These are phyloP conservation scores for Spilarctia lutea DNA, from an alignment of 2,888 invertebrate genomes.

Conservation along the genomic window DNA sequence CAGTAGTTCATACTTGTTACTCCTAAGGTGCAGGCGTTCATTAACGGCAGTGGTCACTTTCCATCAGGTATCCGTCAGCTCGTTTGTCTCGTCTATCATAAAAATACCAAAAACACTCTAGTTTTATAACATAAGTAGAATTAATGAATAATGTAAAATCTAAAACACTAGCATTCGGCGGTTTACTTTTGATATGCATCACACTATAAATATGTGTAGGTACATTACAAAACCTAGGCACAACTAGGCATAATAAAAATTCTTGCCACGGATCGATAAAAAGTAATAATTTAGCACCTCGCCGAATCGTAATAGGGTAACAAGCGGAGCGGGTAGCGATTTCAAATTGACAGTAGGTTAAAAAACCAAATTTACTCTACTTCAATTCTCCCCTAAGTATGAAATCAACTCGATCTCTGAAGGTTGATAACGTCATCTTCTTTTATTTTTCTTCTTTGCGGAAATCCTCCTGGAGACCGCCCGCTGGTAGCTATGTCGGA, in stretches of 20 bases:
- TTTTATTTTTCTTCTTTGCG: too few relatives aligned
- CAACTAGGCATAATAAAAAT: constrained; percentile 52
- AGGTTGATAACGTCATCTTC: too few relatives aligned
- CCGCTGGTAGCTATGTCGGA: too few relatives aligned
- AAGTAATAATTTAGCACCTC: constrained; percentile 61
- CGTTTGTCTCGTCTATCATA: too few relatives aligned
- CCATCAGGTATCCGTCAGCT: too few relatives aligned
- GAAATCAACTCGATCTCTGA: not conserved
- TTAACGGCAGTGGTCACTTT: too few relatives aligned
- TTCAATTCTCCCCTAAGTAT: not conserved
- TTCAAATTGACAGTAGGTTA: not conserved
- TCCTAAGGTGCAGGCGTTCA: too few relatives aligned
- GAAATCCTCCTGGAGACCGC: too few relatives aligned
- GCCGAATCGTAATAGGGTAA: constrained; percentile 1
- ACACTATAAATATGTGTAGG: constrained; percentile 22
- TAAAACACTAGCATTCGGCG: not conserved
- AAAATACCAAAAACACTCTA: too few relatives aligned
- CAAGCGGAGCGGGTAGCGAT: constrained; percentile 39
- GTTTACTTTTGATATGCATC: constrained; percentile 24
- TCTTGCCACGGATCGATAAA: constrained; percentile 58
- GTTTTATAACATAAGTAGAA: not conserved
- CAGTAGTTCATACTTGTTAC: too few relatives aligned
- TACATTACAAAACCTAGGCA: constrained; percentile 27
- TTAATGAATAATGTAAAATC: not conserved
- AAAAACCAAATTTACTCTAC: not conserved